Evolutionary conservation across 2,888 invertebrate species (phyloP), one percentile per base, ranked within the genome.

Genomic region (Chirona hameri): DNA sequence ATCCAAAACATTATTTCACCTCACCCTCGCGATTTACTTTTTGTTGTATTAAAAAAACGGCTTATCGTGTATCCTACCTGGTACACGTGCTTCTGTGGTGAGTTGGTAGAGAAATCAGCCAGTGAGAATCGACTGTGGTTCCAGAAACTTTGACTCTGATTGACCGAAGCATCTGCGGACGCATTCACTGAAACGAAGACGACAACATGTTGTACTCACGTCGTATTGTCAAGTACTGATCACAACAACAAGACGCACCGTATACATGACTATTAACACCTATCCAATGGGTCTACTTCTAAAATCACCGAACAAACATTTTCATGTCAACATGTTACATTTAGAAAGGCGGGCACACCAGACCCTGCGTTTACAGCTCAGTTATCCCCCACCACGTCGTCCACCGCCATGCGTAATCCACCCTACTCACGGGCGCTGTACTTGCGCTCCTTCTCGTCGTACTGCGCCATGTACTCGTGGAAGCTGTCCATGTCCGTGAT

Each of bases 401-500:
- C 55, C 55, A 39, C 52, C 52, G 10, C 52, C 7, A 55, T 2
- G 55, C 18, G 12, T 12, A 14, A 12, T 18, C 7, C 14, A 55
- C 55, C 14, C 7, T n/a, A 46, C 76, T 76, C 76, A 76, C 76
- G 12, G 14, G 39, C 76, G 24, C 24, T 46, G 76, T 24, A 46
- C 2, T 21, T 18, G 4, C 12, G 15, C 76, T 39, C 76, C 39
- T 4, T 15, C 10, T 76, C 76, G 0, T 76, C 76, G 39, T 76
- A 76, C 46, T 76, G 76, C 10, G 21, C 7, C 39, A 76, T 39
- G 76, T 76, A 76, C 39, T 76, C 24, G 21, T 39, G 39, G 39
- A 76, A 46, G 46, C 76, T 76, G 39, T 46, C 76, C 76, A 46
- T 39, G 76, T 76, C 76, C 5, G 76, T 76, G 76, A 76, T 46